Conservation (phyloP, 2,113 vertebrate species). For the Xyliphius kryptos region DNA sequence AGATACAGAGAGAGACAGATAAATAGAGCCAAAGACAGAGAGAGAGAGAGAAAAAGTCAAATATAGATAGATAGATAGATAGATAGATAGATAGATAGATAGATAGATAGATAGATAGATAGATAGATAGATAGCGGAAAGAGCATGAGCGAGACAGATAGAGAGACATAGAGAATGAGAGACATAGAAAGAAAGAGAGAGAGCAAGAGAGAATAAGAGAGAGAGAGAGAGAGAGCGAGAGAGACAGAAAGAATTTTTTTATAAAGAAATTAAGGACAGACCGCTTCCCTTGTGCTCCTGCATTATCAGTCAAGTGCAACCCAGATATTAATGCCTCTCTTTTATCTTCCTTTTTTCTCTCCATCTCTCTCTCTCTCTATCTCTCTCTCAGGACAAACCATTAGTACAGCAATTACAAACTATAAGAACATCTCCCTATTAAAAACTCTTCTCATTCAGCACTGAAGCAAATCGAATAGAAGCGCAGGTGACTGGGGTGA, state of each 20-base stretch:
- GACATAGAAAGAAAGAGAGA: neutral
- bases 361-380: neutral
- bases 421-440: neutral
- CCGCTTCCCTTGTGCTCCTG: slow-evolving; percentile 45
- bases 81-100: slow-evolving; percentile 1
- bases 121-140: slow-evolving; percentile 5
- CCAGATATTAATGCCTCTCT: slow-evolving; percentile 21
- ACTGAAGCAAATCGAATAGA: too few species aligned
- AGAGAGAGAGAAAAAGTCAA: neutral
- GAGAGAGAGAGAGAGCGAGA: too few species aligned
- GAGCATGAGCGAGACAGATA: too few species aligned
- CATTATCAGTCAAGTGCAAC: slow-evolving; percentile 25
- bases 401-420: too few species aligned
- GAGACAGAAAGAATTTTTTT: slow-evolving; percentile 8
- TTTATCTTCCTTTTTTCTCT: too few species aligned
- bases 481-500: too few species aligned
- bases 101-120: neutral
- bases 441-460: too few species aligned
- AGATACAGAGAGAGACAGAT: slow-evolving; percentile 3
- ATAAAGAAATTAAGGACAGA: slow-evolving; percentile 46
- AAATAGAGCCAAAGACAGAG: neutral
- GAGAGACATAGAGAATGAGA: slow-evolving; percentile 3
- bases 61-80: neutral
- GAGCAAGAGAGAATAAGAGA: neutral
- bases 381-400: neutral